A percentile compares a stretch with the other conserved stretches of the same genome.
Evolutionary conservation across 2,797 vertebrate genomes (phyloP).

Genomic region (Cheirogaleus major): DNA sequence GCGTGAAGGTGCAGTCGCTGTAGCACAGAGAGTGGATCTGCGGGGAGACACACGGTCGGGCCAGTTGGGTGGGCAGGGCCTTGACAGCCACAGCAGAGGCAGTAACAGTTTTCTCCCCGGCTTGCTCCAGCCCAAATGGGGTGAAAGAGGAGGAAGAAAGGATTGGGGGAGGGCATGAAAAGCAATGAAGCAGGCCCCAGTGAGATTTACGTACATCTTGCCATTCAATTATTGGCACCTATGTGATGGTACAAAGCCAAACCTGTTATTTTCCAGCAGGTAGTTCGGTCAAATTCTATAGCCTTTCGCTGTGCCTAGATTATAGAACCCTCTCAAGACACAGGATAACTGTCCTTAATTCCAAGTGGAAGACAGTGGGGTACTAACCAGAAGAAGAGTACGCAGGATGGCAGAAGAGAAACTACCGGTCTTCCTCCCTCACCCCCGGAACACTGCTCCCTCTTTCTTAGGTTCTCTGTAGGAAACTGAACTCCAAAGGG

Average conservation of each 20-base stretch:
- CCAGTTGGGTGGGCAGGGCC: too few species aligned
- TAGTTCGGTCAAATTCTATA: background rate
- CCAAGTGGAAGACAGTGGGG: background rate
- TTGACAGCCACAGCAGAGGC: background rate
- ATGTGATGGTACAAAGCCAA: background rate
- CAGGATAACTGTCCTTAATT: background rate
- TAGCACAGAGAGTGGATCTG: slow-evolving; percentile 92
- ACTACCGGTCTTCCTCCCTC: background rate
- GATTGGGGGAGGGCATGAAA: background rate
- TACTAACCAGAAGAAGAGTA: background rate
- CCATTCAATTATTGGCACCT: background rate
- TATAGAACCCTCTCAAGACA: background rate
- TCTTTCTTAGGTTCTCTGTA: background rate
- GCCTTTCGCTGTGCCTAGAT: background rate
- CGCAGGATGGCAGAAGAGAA: background rate
- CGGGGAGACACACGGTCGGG: background rate
- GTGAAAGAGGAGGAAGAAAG: background rate
- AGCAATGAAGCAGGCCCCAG: background rate
- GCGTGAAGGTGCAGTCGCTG: slow-evolving; percentile 90
- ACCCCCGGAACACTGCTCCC: background rate
- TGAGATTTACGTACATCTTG: background rate
- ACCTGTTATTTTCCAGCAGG: background rate
- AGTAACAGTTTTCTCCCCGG: background rate
- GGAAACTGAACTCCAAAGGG: background rate
- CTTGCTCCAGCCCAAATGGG: background rate